Percentiles rank a stretch among this genome's conserved stretches.
phyloP scores from a whole-genome alignment of 2,888 invertebrate species.

The Adela reaumurella region DNA sequence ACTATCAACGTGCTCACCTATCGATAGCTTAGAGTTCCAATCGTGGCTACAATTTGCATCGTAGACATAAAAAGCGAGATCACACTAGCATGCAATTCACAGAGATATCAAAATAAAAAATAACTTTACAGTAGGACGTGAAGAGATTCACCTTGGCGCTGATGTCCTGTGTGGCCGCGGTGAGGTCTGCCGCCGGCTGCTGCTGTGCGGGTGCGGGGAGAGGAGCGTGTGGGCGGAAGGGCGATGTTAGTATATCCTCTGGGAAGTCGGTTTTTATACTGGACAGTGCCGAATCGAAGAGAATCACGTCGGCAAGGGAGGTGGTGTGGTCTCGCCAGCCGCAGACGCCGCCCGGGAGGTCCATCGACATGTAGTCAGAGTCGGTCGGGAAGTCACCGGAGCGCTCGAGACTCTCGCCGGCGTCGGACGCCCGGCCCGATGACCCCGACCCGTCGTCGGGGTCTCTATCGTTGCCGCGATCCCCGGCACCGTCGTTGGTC shows the following conservation, averaged over 20 bases:
- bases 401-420: slow-evolving; percentile 19
- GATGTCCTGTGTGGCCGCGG: slow-evolving; percentile 23
- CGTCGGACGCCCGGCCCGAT: slow-evolving; percentile 48
- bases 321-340: slow-evolving; percentile 81
- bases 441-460: slow-evolving; percentile 59
- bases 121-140: slow-evolving; percentile 54
- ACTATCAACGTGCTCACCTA: too few relatives aligned
- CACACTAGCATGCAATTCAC: slow-evolving; percentile 54
- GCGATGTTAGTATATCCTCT: slow-evolving; percentile 51
- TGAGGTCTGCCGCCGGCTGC: slow-evolving; percentile 21
- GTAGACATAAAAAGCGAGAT: slow-evolving; percentile 28
- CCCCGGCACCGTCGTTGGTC: slow-evolving; percentile 33
- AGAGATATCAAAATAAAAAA: slow-evolving; percentile 35
- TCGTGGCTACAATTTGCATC: too few relatives aligned
- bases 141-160: slow-evolving; percentile 46
- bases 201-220: slow-evolving; percentile 39
- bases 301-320: slow-evolving; percentile 54
- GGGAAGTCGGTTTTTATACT: slow-evolving; percentile 23
- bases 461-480: slow-evolving; percentile 59
- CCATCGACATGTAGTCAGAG: slow-evolving; percentile 66
- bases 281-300: slow-evolving; percentile 15
- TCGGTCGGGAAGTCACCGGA: slow-evolving; percentile 36
- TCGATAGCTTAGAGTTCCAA: too few relatives aligned
- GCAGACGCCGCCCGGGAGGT: slow-evolving; percentile 75
- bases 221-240: slow-evolving; percentile 35